Evolutionary conservation across 1,140 invertebrate species (phyloP).

Genomic region (Pollicipes pollicipes): DNA sequence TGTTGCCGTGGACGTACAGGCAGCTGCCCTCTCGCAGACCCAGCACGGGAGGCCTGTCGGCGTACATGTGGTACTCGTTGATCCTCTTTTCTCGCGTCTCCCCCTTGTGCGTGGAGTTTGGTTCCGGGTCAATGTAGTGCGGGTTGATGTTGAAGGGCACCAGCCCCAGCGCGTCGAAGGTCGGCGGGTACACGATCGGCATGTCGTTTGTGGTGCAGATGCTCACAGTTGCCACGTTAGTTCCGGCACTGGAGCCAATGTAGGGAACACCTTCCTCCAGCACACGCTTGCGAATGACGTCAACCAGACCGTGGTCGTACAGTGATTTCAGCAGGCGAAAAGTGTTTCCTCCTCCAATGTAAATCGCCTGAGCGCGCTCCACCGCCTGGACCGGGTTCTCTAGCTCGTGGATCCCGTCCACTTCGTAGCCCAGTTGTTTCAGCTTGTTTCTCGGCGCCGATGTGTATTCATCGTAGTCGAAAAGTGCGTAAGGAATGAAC

Average conservation of each 20-base stretch:
- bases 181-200: slow-evolving; percentile 59
- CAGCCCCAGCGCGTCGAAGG: slow-evolving; percentile 48
- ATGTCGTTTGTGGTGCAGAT: slow-evolving; percentile 72
- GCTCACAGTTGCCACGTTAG: slow-evolving; percentile 56
- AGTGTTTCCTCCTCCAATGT: slow-evolving; percentile 61
- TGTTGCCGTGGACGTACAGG: slow-evolving; percentile 40
- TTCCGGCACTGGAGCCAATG: slow-evolving; percentile 61
- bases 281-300: slow-evolving; percentile 33
- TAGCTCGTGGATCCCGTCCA: slow-evolving; percentile 43
- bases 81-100: slow-evolving; percentile 45
- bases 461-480: slow-evolving; percentile 45
- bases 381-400: slow-evolving; percentile 36
- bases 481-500: slow-evolving; percentile 57
- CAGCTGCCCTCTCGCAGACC: slow-evolving; percentile 51
- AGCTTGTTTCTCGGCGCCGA: slow-evolving; percentile 40
- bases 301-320: slow-evolving; percentile 46
- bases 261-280: slow-evolving; percentile 44
- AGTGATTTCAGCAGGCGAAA: slow-evolving; percentile 49
- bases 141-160: slow-evolving; percentile 74
- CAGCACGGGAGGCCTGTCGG: slow-evolving; percentile 37
- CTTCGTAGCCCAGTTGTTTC: slow-evolving; percentile 40
- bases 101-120: slow-evolving; percentile 28
- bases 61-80: slow-evolving; percentile 41
- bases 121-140: slow-evolving; percentile 51
- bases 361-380: slow-evolving; percentile 44